These are phyloP conservation scores for Salpingus planirostris DNA, from an alignment of 2,888 invertebrate species.

Conservation along the genomic window DNA sequence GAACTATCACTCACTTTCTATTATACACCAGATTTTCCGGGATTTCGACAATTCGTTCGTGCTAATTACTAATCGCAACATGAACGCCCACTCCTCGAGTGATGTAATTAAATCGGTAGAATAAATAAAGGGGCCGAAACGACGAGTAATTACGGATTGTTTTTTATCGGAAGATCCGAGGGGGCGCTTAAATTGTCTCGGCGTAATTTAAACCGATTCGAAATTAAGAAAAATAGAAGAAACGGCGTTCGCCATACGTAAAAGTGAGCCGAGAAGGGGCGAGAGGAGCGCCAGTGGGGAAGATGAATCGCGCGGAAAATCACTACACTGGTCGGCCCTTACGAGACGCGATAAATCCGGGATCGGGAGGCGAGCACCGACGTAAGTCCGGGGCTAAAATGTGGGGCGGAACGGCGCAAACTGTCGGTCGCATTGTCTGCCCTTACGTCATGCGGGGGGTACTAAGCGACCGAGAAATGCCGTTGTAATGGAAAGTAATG, in stretches of 20 bases:
- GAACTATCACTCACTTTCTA: too few species aligned
- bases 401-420: conserved; percentile 8
- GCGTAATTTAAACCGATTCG: too few species aligned
- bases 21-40: too few species aligned
- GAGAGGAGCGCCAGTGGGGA: conserved; percentile 26
- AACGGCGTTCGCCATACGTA: conserved; percentile 12
- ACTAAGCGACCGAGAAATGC: conserved; percentile 17
- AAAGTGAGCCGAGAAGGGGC: conserved; percentile 22
- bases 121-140: conserved; percentile 10
- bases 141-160: conserved; percentile 8
- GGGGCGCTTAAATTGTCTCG: too few species aligned
- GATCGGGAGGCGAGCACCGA: conserved; percentile 21
- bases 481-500: conserved; percentile 28
- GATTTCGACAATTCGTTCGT: too few species aligned
- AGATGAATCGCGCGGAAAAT: conserved; percentile 36
- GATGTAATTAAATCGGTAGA: conserved; percentile 23
- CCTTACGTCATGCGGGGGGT: conserved; percentile 19
- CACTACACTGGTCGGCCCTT: conserved; percentile 33
- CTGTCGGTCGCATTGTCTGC: conserved; percentile 12
- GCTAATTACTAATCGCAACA: conserved; percentile 21
- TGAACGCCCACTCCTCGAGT: too few species aligned
- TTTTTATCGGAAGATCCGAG: conserved; percentile 8
- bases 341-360: conserved; percentile 32
- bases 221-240: conserved; percentile 29
- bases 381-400: conserved; percentile 11